A percentile compares a stretch with the other conserved stretches of the same genome.
phyloP scores from a whole-genome alignment of 1,140 invertebrate genomes.

The Zeugodacus cucurbitae region DNA sequence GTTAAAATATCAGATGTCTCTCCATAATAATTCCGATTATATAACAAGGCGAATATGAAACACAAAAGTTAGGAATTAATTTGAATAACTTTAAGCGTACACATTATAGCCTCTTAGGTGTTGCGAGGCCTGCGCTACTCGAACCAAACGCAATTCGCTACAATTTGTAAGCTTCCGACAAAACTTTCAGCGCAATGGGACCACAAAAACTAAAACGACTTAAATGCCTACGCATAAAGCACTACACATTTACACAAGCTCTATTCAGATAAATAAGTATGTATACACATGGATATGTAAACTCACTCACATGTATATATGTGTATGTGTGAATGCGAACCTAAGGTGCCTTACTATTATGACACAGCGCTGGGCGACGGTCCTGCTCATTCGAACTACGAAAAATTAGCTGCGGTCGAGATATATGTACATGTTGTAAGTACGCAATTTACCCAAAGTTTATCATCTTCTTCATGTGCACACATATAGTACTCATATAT shows the following conservation, averaged over 20 bases:
- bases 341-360: not conserved
- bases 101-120: too few relatives aligned
- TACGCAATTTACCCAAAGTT: not conserved
- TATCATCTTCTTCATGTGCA: too few relatives aligned
- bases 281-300: not conserved
- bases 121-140: too few relatives aligned
- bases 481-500: not conserved
- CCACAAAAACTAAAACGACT: conserved; percentile 1
- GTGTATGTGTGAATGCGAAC: not conserved
- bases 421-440: not conserved
- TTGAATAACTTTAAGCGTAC: not conserved
- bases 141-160: not conserved
- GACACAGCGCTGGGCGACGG: not conserved
- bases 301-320: not conserved
- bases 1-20: not conserved
- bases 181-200: not conserved
- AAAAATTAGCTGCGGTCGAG: not conserved
- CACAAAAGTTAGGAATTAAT: not conserved
- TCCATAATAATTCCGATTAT: not conserved
- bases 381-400: not conserved
- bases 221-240: not conserved
- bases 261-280: not conserved
- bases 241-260: not conserved
- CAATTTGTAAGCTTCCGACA: not conserved
- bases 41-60: not conserved